Conservation (phyloP, 2,888 invertebrate genomes). For the Tinea pellionella region DNA sequence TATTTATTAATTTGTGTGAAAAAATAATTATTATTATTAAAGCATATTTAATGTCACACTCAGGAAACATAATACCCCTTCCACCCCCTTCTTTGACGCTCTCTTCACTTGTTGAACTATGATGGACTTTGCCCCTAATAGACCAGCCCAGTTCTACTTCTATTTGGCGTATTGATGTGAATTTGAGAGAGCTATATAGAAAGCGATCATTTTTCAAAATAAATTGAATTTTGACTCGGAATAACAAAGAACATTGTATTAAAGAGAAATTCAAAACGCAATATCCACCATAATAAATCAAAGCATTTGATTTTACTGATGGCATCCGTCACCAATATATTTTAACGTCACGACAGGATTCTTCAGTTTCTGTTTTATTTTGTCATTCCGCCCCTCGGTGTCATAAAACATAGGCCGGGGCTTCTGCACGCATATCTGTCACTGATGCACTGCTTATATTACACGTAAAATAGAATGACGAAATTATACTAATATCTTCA, state of each 20-base stretch:
- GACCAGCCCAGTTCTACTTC: no score
- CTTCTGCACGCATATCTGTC: conserved; percentile 30
- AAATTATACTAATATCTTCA: no score
- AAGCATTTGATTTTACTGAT: conserved; percentile 45
- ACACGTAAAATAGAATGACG: background rate
- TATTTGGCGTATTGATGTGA: no score
- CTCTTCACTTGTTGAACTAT: no score
- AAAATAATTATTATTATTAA: no score
- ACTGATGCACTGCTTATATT: conserved; percentile 13
- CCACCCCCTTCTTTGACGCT: no score
- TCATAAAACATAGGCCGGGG: conserved; percentile 43
- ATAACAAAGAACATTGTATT: background rate
- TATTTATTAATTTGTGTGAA: no score
- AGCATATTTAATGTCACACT: no score
- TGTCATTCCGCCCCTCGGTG: conserved; percentile 25
- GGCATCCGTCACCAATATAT: conserved; percentile 29
- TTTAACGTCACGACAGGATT: conserved; percentile 13
- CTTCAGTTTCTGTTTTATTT: conserved; percentile 8
- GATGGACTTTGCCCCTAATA: no score
- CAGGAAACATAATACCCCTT: no score
- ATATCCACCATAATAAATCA: conserved; percentile 36
- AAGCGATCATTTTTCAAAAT: background rate
- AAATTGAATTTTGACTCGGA: background rate
- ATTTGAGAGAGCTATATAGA: no score
- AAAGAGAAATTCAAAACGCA: conserved; percentile 8